phyloP scores from a whole-genome alignment of 2,113 vertebrate genomes.

The Arvicanthis niloticus region DNA sequence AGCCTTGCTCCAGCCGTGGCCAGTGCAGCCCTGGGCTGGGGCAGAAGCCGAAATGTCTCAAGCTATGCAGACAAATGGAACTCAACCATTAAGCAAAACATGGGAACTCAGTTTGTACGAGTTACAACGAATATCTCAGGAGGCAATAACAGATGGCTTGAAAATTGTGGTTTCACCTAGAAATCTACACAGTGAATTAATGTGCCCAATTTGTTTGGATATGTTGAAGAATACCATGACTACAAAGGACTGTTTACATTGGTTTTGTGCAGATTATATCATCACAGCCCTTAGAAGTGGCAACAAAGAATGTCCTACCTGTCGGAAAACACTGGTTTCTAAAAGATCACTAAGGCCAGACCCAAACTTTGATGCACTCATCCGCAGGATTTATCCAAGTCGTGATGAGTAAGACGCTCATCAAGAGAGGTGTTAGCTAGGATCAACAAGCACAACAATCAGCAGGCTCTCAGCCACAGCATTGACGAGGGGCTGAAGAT shows the following conservation, averaged over 20 bases:
- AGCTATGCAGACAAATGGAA: conserved; percentile 96
- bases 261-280: conserved; percentile 99
- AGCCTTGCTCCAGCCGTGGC: too few species aligned
- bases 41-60: conserved; percentile 92
- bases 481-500: conserved; percentile 99
- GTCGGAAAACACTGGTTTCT: conserved; percentile 98
- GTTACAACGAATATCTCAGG: conserved; percentile 98
- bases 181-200: conserved; percentile 97
- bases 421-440: conserved; percentile 97
- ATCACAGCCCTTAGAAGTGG: conserved; percentile 98
- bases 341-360: conserved; percentile 97
- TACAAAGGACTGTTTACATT: conserved; percentile 98
- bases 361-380: conserved; percentile 99
- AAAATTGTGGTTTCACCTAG: conserved; percentile 98
- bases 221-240: conserved; percentile 99
- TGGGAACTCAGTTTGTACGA: conserved; percentile 99
- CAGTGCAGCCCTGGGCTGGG: too few species aligned
- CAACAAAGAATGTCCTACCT: conserved; percentile 99
- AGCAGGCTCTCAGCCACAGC: conserved; percentile 97
- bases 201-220: conserved; percentile 99
- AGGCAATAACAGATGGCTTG: conserved; percentile 98
- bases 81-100: conserved; percentile 98
- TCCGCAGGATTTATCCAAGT: conserved; percentile 99
- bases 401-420: conserved; percentile 99
- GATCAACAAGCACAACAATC: conserved; percentile 99